Base-by-base conservation (phyloP, 2,113 vertebrate genomes). In the Eulemur macaco region DNA sequence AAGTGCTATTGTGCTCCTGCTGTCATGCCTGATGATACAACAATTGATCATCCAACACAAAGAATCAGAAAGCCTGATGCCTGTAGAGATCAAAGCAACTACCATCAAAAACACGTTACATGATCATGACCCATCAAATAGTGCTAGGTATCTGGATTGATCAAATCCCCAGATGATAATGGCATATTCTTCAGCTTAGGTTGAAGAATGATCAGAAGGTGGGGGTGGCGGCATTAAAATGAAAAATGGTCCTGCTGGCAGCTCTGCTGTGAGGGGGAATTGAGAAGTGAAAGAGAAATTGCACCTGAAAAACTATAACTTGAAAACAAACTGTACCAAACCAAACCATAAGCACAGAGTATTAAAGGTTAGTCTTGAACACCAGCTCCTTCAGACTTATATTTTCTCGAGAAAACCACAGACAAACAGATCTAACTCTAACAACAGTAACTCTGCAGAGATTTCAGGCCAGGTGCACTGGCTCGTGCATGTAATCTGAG, bases 1-100 rank as follows among this genome's bases (percentile, higher is more conserved):
- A 94, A 94, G 73, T 91, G 27, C 25, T 88, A 13, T 56, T 89
- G 37, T 83, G 31, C 31, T 80, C 42, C 42, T 86, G n/a, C 34
- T 95, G 52, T 94, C 84, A 93, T 45, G 18, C 50, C 77, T 95
- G 73, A 83, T 94, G 47, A 78, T 50, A 82, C 37, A 90, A 80
- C 42, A 94, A 86, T 64, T 96, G 86, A 94, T 95, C 89, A 94
- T 92, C 31, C 54, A 94, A 91, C 39, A 86, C 45, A 93, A 97
- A 95, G 76, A 89, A 81, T 82, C 92, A 88, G 66, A 54, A 52
- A 45, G 3, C 17, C 73, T 86, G 68, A 68, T 0, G 4, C n/a
- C 78, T 78, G 20, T 23, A 85, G 37, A 89, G 23, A 85, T 97
- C n/a, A 95, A 95, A 96, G 58, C 63, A 82, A 54, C 73, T 82